Base-by-base conservation (phyloP, 2,888 invertebrate genomes). In the Orthosia gracilis region DNA sequence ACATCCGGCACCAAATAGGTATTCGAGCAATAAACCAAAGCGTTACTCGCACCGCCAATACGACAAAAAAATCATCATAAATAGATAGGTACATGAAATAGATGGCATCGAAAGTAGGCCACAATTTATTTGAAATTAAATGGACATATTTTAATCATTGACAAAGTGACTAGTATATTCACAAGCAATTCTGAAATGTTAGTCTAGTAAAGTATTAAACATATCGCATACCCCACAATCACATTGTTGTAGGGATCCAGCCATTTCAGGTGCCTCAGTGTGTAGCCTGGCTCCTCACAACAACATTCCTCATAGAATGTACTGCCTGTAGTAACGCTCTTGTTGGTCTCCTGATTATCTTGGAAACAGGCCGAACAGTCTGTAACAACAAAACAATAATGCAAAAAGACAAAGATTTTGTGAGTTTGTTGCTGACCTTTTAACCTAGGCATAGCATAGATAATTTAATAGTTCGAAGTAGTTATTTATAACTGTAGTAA, bases 231-330 rank as follows among this genome's bases (percentile, higher is more conserved):
- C 95, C 95, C 92, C 89, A 86, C 80, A 57, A 88, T 87, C 31
- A 92, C 88, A 72, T 87, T 88, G 54, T 91, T 85, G 65, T 89
- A 85, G 31, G 90, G 85, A 50, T 93, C 92, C 17, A 93, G 57
- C 96, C 96, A 96, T 73, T 83, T 87, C 7, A 95, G 82, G 47
- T 88, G 75, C 15, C 88, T 71, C 2, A 85, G 75, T 0, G 87
- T 82, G 23, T 86, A 88, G 0, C 89, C 91, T 0, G 88, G 84
- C 64, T 91, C 90, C 0, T 84, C 86, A 81, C 95, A 96, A 55
- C 88, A 87, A 69, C 95, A 95, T 76, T 93, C 93, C 72, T 90
- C 87, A 77, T 93, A 95, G 67, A 91, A 94, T 0, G 91, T 69
- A 52, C 83, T 90, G 64, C 93, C 94, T 0, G 92, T 90, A 52